phyloP scores from a whole-genome alignment of 2,797 vertebrate genomes.

The Pterois miles region DNA sequence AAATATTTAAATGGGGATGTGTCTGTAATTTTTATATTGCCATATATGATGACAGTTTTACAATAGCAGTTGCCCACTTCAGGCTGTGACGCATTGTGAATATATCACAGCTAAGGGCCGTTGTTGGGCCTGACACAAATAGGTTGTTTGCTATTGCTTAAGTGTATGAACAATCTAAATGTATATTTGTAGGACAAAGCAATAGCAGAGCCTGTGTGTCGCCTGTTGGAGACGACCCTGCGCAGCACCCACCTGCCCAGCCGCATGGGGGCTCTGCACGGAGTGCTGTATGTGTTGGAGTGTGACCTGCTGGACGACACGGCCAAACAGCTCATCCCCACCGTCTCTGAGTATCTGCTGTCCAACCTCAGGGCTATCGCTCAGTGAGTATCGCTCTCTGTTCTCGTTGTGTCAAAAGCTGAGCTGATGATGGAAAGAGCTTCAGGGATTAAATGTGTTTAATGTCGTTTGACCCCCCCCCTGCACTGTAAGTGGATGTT shows the following conservation, averaged over 20 bases:
- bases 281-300: slow-evolving; percentile 94
- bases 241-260: slow-evolving; percentile 96
- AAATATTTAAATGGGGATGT: neutral
- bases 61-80: neutral
- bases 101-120: neutral
- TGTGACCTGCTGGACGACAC: slow-evolving; percentile 98
- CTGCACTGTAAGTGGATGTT: slow-evolving; percentile 4
- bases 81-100: neutral
- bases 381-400: slow-evolving; percentile 85
- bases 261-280: slow-evolving; percentile 94
- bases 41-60: neutral
- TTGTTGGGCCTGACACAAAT: neutral
- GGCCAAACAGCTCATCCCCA: slow-evolving; percentile 92
- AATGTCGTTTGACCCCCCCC: neutral
- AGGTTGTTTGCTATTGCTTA: neutral
- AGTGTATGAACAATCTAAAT: neutral
- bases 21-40: neutral
- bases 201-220: slow-evolving; percentile 93
- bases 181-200: slow-evolving; percentile 88
- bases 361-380: slow-evolving; percentile 91
- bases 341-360: slow-evolving; percentile 93
- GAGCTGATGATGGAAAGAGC: slow-evolving; percentile 13
- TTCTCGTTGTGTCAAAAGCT: slow-evolving; percentile 14
- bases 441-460: slow-evolving; percentile 2
- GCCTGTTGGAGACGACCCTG: slow-evolving; percentile 92